phyloP scores from a whole-genome alignment of 2,113 vertebrate genomes.

The Burhinus oedicnemus region DNA sequence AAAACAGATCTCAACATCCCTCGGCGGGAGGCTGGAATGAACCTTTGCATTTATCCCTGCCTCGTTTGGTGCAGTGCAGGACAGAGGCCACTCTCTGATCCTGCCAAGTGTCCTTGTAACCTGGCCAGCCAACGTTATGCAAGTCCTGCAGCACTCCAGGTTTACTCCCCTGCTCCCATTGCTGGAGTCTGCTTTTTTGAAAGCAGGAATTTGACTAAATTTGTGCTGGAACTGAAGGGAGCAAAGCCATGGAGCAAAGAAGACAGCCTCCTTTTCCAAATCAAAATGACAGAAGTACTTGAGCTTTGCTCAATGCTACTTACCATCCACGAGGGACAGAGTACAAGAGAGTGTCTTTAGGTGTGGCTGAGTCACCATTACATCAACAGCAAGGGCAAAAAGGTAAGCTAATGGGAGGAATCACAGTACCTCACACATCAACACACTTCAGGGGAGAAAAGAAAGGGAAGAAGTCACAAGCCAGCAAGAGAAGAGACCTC shows the following conservation, averaged over 20 bases:
- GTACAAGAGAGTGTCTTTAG: background rate
- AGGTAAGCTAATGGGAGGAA: background rate
- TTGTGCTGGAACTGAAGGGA: background rate
- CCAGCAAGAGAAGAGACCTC: slow-evolving; percentile 46
- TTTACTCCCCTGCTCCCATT: background rate
- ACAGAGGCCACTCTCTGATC: background rate
- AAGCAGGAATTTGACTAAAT: background rate
- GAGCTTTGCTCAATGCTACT: background rate
- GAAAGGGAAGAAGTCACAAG: background rate
- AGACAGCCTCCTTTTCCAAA: background rate
- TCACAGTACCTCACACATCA: slow-evolving; percentile 22
- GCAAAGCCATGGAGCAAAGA: background rate
- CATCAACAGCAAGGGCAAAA: background rate
- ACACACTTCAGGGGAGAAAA: background rate
- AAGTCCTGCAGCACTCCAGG: background rate
- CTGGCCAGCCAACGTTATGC: background rate
- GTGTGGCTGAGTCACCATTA: background rate
- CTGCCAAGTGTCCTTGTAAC: background rate
- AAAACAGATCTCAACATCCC: background rate
- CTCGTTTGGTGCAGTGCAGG: background rate
- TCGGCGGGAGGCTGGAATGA: background rate
- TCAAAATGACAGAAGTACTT: background rate
- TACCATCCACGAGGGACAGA: background rate
- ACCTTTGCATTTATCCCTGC: background rate
- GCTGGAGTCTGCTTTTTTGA: background rate